Evolutionary conservation across 64 coral and sea anemone species (phyloP), one percentile per base, ranked within the genome.

Genomic region (Porites lutea): DNA sequence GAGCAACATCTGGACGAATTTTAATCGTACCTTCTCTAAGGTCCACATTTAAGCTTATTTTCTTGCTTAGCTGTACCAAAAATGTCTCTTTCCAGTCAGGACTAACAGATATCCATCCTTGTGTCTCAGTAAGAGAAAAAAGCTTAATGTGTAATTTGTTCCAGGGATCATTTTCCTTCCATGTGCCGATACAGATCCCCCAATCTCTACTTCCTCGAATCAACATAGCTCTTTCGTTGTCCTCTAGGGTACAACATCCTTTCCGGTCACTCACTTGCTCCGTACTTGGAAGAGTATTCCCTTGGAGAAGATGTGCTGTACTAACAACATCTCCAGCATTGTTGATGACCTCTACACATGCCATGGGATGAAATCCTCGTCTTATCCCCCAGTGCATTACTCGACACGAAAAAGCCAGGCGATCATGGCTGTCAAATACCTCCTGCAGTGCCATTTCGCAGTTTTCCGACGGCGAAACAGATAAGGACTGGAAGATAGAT

Each of bases 181-280:
- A 92, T 73, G 77, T 92, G 57, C 90, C 90, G 49, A 91, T 54
- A 16, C 79, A 79, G 44, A 91, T 84, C 6, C 89, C 89, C 78
- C 77, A 91, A 46, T 92, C 90, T 59, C 87, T 61, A 22, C 82
- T 77, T 7, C 90, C 90, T 86, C 90, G 69, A 52, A 92, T 66
- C 18, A 92, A 52, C 66, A 92, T 87, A 2, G 90, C 90, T 44
- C 82, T 85, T 14, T 92, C 90, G 27, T 37, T 37, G 4, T 48
- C 79, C 20, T 92, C 90, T 4, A 92, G 15, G 19, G 82, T 53
- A n/a, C 48, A 83, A 86, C 80, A 86, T 21, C 46, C 62, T 16
- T 21, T 5, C 3, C 18, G n/a, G 27, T 83, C 22, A 3, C 43
- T 61, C 47, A 92, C 50, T 50, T 92, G 70, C 37, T 10, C 71